Base-by-base conservation (phyloP, 2,888 invertebrate genomes). In the Nebria brevicollis region DNA sequence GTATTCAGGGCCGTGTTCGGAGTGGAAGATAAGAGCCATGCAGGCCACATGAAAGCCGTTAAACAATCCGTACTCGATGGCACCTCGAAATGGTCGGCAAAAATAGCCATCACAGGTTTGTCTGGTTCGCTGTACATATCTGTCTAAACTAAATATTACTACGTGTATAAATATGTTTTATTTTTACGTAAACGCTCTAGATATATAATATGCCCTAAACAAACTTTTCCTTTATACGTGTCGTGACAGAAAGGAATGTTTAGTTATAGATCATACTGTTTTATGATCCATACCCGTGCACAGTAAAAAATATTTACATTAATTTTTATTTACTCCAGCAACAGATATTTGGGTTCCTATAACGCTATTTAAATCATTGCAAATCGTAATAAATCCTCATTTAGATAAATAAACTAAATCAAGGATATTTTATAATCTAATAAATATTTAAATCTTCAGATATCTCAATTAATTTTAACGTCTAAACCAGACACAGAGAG, bases 31-130 rank as follows among this genome's bases (percentile, higher is more conserved):
- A 97, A 97, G 91, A 95, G 94, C 88, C 98, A 98, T 91, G 92
- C 94, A 85, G 96, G 97, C 88, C 97, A 98, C 92, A 97, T 99
- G 97, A 97, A 96, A 91, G 95, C 97, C 85, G 98, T 99, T 88
- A 98, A 99, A 93, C 98, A 98, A 92, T 97, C 97, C 88, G 98
- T 99, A 88, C 93, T 99, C 91, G 98, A 99, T 91, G 99, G 99
- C 89, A 99, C 98, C 86, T 98, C 98, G 90, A 99, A 99, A 92
- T 99, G 99, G 99, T 98, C 98, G 89, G 98, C 98, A 88, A 99
- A 99, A 94, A 98, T 99, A 91, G 98, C 98, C 90, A 98, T 99
- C 91, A 99, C 98, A 96, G 98, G 98, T 98, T 95, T 94, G 97
- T 93, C 90, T 89, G 78, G 70, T 34, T 54, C 54, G 54, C 75